Percentiles rank a stretch among this genome's conserved stretches.
Conservation (phyloP, 2,113 vertebrate genomes). For the Zosterops japonicus region DNA sequence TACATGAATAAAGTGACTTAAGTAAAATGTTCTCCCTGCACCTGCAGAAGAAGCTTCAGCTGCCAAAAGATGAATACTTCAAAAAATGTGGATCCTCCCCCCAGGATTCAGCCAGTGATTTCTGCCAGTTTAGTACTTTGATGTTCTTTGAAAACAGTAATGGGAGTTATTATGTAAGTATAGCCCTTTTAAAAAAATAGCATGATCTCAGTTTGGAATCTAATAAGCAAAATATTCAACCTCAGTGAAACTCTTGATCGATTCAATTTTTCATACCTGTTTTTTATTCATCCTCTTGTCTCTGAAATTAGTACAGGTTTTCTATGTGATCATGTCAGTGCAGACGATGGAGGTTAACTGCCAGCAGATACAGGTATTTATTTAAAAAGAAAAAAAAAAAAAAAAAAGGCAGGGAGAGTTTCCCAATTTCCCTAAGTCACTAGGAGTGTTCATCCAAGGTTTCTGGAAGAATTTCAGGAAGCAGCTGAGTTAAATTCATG, state of each 20-base stretch:
- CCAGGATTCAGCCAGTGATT: background rate
- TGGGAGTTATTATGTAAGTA: background rate
- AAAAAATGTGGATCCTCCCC: background rate
- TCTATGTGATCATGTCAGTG: background rate
- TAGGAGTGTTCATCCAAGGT: background rate
- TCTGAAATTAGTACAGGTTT: background rate
- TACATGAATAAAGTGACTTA: conserved; percentile 36
- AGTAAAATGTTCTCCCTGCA: conserved; percentile 40
- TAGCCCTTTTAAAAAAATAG: background rate
- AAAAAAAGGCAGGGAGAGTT: background rate
- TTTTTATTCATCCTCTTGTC: background rate
- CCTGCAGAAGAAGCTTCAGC: conserved; percentile 59
- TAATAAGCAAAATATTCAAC: conserved; percentile 5
- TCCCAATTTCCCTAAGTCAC: background rate
- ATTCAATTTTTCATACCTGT: background rate
- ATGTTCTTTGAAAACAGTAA: conserved; percentile 30
- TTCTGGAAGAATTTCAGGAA: conserved; percentile 11
- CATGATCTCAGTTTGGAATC: background rate
- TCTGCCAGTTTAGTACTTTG: conserved; percentile 33
- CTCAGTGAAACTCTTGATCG: background rate
- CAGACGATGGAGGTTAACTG: background rate
- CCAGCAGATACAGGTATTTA: background rate
- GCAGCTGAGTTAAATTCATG: background rate
- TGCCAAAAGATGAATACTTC: conserved; percentile 54
- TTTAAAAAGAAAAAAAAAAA: background rate